Percentiles rank a stretch among this genome's conserved stretches.
These are phyloP conservation scores for Trichonephila clavata DNA, from an alignment of 1,140 invertebrate species.

Conservation along the genomic window DNA sequence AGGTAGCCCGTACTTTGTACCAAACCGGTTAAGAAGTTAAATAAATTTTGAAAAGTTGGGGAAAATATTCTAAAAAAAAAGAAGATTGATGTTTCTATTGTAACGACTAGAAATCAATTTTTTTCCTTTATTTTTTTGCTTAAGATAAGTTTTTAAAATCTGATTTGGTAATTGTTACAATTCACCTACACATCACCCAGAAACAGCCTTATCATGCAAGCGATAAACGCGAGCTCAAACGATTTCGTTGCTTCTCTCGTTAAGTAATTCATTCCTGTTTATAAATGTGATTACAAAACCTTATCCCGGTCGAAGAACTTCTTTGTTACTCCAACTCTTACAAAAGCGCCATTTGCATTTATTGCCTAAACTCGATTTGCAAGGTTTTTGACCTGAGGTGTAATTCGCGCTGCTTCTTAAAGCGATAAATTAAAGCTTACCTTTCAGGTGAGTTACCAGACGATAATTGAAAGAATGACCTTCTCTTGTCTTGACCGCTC, in stretches of 20 bases:
- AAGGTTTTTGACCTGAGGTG: neutral
- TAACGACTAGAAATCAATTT: no score
- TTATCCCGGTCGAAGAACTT: neutral
- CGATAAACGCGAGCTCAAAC: neutral
- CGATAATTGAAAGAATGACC: conserved; percentile 7
- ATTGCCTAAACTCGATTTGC: conserved; percentile 7
- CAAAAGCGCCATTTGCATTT: neutral
- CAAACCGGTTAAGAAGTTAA: no score
- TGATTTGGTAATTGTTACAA: no score
- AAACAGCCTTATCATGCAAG: no score
- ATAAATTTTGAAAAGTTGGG: no score
- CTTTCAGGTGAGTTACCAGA: neutral
- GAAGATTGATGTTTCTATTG: no score
- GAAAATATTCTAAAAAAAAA: no score
- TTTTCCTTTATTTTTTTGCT: no score
- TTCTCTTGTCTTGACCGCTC: neutral
- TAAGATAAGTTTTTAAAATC: no score
- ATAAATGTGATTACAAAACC: neutral
- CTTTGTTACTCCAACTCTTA: neutral
- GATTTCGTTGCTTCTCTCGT: neutral
- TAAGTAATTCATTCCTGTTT: neutral
- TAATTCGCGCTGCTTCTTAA: neutral
- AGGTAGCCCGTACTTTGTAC: no score
- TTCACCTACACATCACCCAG: no score
- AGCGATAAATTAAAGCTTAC: neutral